A percentile compares a stretch with the other conserved stretches of the same genome.
These are phyloP conservation scores for Drosophila tanythrix DNA, from an alignment of 2,888 invertebrate species.

Conservation along the genomic window DNA sequence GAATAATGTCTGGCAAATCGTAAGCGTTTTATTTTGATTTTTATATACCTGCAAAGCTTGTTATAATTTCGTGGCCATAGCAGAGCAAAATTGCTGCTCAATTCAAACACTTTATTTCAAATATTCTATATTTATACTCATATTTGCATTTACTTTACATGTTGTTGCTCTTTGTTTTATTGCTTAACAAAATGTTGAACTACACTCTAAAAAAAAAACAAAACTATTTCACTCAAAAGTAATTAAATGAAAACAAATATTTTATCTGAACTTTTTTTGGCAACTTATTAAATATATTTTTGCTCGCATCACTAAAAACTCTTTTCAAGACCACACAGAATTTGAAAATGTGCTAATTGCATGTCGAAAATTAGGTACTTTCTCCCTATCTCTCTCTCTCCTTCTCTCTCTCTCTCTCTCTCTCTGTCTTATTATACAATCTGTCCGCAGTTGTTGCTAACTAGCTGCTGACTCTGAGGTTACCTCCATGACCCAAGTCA, in stretches of 20 bases:
- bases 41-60: not conserved
- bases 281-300: not conserved
- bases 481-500: conserved; percentile 46
- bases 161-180: not conserved
- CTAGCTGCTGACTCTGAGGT: conserved; percentile 48
- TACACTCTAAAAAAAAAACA: not conserved
- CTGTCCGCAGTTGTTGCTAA: conserved; percentile 47
- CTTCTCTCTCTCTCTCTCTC: not conserved
- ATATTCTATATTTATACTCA: not conserved
- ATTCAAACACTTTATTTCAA: not conserved
- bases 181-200: not conserved
- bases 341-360: not conserved
- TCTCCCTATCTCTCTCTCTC: not conserved
- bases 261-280: not conserved
- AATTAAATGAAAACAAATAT: not conserved
- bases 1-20: not conserved
- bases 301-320: not conserved
- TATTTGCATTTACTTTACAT: not conserved
- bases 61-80: not conserved
- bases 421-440: conserved; percentile 11
- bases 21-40: not conserved
- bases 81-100: not conserved
- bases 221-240: not conserved
- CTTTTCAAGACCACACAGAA: not conserved
- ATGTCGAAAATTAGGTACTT: conserved; percentile 20